phyloP scores from a whole-genome alignment of 2,113 vertebrate species.

The Cephalopterus ornatus region DNA sequence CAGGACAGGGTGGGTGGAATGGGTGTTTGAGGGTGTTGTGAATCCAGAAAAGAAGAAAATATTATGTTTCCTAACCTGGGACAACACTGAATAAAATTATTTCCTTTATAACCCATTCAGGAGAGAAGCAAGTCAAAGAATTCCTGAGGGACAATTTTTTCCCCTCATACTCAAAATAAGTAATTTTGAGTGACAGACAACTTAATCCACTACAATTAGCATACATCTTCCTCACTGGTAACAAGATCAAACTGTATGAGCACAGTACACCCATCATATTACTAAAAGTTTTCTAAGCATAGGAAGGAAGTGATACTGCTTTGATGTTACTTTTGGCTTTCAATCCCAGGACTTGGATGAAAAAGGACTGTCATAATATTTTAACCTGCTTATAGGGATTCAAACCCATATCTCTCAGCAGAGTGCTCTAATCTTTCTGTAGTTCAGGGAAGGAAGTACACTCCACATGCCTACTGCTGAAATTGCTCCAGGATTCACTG shows the following conservation, averaged over 20 bases:
- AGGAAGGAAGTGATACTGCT: constrained; percentile 31
- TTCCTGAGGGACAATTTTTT: not conserved
- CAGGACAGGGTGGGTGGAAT: not conserved
- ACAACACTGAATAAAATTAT: not conserved
- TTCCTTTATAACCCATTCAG: not conserved
- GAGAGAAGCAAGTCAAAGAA: not conserved
- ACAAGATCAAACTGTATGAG: not conserved
- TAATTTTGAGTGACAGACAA: not conserved
- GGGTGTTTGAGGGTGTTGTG: not conserved
- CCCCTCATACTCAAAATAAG: not conserved
- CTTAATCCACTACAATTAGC: not conserved
- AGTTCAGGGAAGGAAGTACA: constrained; percentile 13
- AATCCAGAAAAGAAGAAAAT: not conserved
- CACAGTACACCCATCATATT: not conserved
- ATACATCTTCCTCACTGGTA: not conserved
- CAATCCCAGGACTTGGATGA: not conserved
- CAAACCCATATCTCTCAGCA: not conserved
- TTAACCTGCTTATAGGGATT: constrained; percentile 32
- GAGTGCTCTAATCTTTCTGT: not conserved
- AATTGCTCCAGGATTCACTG: constrained; percentile 3
- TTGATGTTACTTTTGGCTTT: constrained; percentile 41
- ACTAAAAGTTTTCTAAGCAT: not conserved
- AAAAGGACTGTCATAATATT: constrained; percentile 38
- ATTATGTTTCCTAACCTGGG: not conserved
- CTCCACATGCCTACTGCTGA: constrained; percentile 42